These are phyloP conservation scores for Pseudochirops corinnae DNA, from an alignment of 2,797 vertebrate species.

Conservation along the genomic window DNA sequence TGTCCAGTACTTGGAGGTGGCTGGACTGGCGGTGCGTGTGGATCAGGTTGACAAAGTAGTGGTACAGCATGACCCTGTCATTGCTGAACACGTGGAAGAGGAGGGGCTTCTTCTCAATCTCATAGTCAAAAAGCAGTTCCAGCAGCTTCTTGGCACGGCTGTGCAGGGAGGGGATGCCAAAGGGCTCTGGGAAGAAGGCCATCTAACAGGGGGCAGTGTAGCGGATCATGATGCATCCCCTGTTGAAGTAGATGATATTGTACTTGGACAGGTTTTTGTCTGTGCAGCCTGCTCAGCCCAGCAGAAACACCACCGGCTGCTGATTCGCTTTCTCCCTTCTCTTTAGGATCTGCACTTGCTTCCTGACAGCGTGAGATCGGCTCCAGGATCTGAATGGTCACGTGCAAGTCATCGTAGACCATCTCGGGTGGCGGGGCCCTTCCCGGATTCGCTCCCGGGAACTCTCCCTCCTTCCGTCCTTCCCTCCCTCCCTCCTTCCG, in stretches of 20 bases:
- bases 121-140: slow-evolving; percentile 94
- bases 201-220: slow-evolving; percentile 94
- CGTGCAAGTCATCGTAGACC: too few species aligned
- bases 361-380: slow-evolving; percentile 34
- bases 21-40: slow-evolving; percentile 88
- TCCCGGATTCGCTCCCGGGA: too few species aligned
- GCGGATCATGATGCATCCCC: slow-evolving; percentile 94
- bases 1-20: slow-evolving; percentile 89
- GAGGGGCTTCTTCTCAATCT: slow-evolving; percentile 85
- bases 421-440: too few species aligned
- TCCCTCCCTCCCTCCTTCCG: too few species aligned
- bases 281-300: slow-evolving; percentile 97
- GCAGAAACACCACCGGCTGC: slow-evolving; percentile 94
- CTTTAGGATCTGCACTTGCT: not conserved
- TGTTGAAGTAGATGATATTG: slow-evolving; percentile 93
- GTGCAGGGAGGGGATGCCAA: slow-evolving; percentile 93
- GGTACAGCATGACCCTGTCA: slow-evolving; percentile 96
- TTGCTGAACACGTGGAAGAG: slow-evolving; percentile 98
- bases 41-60: slow-evolving; percentile 92
- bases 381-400: too few species aligned
- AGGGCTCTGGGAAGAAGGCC: slow-evolving; percentile 93
- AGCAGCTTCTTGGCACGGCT: slow-evolving; percentile 91
- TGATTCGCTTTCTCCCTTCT: slow-evolving; percentile 81
- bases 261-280: slow-evolving; percentile 96
- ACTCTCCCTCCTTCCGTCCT: too few species aligned